phyloP scores from a whole-genome alignment of 2,888 invertebrate genomes.

The Idaea aversata region DNA sequence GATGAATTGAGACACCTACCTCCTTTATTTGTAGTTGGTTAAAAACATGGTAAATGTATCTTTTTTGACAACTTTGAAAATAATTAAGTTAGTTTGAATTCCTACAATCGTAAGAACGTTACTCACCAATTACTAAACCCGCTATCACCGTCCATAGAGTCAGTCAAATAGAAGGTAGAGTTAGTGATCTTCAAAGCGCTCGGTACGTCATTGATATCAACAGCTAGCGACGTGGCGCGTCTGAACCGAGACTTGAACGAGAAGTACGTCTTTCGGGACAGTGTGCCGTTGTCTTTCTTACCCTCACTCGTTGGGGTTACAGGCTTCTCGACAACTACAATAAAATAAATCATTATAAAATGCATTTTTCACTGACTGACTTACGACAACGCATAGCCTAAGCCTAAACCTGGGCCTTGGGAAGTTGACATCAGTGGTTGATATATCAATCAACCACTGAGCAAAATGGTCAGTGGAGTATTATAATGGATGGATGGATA shows the following conservation, averaged over 20 bases:
- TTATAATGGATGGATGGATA: too few species aligned
- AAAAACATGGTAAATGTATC: too few species aligned
- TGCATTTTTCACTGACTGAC: too few species aligned
- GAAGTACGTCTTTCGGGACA: conserved; percentile 73
- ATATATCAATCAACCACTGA: too few species aligned
- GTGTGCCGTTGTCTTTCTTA: conserved; percentile 66
- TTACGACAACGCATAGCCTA: too few species aligned
- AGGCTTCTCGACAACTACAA: conserved; percentile 53
- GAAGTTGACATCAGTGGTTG: too few species aligned
- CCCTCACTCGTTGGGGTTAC: conserved; percentile 59
- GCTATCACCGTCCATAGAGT: conserved; percentile 83
- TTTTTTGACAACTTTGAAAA: not conserved
- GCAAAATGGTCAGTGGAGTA: too few species aligned
- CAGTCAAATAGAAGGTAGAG: conserved; percentile 87
- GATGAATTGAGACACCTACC: too few species aligned
- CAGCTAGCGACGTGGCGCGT: conserved; percentile 79
- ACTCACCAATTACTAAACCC: conserved; percentile 79
- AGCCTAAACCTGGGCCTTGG: too few species aligned
- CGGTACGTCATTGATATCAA: conserved; percentile 78
- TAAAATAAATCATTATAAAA: too few species aligned
- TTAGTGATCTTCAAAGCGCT: conserved; percentile 80
- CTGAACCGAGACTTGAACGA: conserved; percentile 83
- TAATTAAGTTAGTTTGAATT: not conserved
- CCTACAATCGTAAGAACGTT: not conserved
- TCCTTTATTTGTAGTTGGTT: too few species aligned